These are phyloP conservation scores for Temnothorax longispinosus DNA, from an alignment of 1,140 invertebrate genomes.

Conservation along the genomic window DNA sequence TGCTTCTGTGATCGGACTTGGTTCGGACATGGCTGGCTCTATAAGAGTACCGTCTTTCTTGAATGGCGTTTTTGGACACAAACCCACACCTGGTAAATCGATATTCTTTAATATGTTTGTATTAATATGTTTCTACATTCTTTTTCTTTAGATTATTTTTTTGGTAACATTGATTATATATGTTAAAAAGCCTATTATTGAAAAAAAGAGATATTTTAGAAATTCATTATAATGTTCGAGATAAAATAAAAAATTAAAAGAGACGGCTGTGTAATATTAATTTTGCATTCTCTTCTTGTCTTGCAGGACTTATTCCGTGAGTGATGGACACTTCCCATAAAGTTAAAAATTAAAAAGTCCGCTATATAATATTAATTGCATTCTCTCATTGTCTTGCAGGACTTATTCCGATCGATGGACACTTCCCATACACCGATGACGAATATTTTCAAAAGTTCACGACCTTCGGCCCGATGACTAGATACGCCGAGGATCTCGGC, in stretches of 20 bases:
- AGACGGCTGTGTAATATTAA: neutral
- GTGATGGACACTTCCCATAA: slow-evolving; percentile 87
- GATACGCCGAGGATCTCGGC: slow-evolving; percentile 91
- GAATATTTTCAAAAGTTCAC: slow-evolving; percentile 84
- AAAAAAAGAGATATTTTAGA: neutral
- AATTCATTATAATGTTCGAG: no score
- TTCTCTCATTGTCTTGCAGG: slow-evolving; percentile 77
- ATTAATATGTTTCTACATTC: neutral
- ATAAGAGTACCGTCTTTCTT: slow-evolving; percentile 94
- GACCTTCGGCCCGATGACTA: slow-evolving; percentile 92
- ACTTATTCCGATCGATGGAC: slow-evolving; percentile 86
- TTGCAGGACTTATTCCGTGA: slow-evolving; percentile 85
- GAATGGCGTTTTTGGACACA: slow-evolving; percentile 95
- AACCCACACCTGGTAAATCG: slow-evolving; percentile 89
- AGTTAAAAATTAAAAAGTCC: neutral
- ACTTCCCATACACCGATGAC: slow-evolving; percentile 86
- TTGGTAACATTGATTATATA: neutral
- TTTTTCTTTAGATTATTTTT: neutral
- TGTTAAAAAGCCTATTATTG: neutral
- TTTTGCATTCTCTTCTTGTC: neutral
- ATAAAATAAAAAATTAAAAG: neutral
- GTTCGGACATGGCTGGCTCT: slow-evolving; percentile 95
- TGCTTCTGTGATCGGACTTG: slow-evolving; percentile 92
- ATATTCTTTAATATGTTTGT: neutral
- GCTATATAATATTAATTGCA: neutral